Base-by-base conservation (phyloP, 2,888 invertebrate genomes). In the Heliconius aoede region DNA sequence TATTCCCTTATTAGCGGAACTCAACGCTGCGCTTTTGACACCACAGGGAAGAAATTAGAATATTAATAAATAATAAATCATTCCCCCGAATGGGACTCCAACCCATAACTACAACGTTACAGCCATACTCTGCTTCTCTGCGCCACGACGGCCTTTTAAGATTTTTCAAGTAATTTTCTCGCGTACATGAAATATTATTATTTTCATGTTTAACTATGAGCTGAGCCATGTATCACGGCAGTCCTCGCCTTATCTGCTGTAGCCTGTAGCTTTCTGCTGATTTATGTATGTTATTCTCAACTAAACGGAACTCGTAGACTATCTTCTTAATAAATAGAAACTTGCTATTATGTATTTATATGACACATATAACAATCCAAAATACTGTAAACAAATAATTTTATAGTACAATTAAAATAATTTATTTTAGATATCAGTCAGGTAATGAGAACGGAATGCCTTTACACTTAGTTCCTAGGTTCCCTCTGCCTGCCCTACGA, bases 251-350 rank as follows among this genome's bases (percentile, higher is more conserved):
- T 72, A 61, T 72, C 60, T 72, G 72, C 28, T 26, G 60, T 40
- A 32, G 72, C 32, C 28, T 60, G 72, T 61, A 32, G 72, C 32
- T 61, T 40, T 26, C 60, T 61, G 61, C 58, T 72, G 72, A 72
- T 72, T 72, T 72, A 72, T 72, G 60, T 61, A 21, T 72, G 60
- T 72, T 72, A 61, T 72, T 72, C 58, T 24, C 60, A 26, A 61
- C 36, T 40, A 26, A 69, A 69, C 60, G 60, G 26, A 61, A 40
- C 36, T 72, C 26, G 26, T 61, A 40, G 4, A 40, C 60, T 46
- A 51, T 69, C 36, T 36, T 24, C 3, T 69, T 69, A 69, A 28
- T 69, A 26, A 21, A 28, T 21, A 30, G 11, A 28, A 28, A 26
- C 26, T 68, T 18, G 68, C 46, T 28, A 40, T 46, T 46, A 46